phyloP scores from a whole-genome alignment of 2,888 invertebrate genomes.

The Campopleginae sp. region DNA sequence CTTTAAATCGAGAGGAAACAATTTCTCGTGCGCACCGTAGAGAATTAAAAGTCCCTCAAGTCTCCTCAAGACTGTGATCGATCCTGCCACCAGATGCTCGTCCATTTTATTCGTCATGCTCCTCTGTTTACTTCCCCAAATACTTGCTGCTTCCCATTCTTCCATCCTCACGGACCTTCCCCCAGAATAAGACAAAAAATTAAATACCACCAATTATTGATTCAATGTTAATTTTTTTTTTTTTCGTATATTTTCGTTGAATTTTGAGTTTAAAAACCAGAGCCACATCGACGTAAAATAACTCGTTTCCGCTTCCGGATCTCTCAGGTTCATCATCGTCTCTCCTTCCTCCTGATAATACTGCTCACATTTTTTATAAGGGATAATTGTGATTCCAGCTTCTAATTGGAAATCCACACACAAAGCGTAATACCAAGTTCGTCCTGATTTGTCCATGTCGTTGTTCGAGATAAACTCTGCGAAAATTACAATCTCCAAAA shows the following conservation, averaged over 20 bases:
- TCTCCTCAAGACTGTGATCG: slow-evolving; percentile 85
- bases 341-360: slow-evolving; percentile 86
- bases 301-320: slow-evolving; percentile 86
- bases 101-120: slow-evolving; percentile 76
- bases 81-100: slow-evolving; percentile 80
- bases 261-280: slow-evolving; percentile 82
- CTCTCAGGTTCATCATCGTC: slow-evolving; percentile 83
- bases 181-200: neutral
- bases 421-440: slow-evolving; percentile 87
- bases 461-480: slow-evolving; percentile 76
- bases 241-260: neutral
- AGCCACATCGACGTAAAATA: slow-evolving; percentile 87
- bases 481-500: neutral
- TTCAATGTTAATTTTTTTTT: neutral
- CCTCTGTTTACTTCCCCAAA: slow-evolving; percentile 86
- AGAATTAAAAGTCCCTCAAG: slow-evolving; percentile 86
- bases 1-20: neutral
- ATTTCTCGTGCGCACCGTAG: slow-evolving; percentile 81
- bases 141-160: slow-evolving; percentile 86
- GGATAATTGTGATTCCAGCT: slow-evolving; percentile 86
- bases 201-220: neutral
- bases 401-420: slow-evolving; percentile 87
- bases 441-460: slow-evolving; percentile 83
- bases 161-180: slow-evolving; percentile 86
- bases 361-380: slow-evolving; percentile 85